Evolutionary conservation across 2,797 vertebrate species (phyloP), one percentile per base, ranked within the genome.

Genomic region (Pipistrellus nathusii): DNA sequence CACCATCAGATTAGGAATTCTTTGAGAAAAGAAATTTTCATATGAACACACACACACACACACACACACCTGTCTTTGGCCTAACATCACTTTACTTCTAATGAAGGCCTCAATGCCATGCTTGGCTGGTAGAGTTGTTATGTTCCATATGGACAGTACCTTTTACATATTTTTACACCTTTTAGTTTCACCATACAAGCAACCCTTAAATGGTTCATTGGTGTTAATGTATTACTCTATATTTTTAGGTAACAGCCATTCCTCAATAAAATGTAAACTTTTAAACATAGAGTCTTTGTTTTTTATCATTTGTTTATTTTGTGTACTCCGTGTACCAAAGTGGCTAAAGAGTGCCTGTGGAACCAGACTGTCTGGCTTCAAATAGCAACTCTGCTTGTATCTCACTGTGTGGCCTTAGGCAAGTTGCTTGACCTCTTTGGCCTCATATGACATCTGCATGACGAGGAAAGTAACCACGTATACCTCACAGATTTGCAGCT

Each of bases 371-470:
- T 81, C 72, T 90, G 84, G 38, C 73, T 88, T 93, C 64, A 15
- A 9, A 14, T 62, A 44, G 76, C 25, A 62, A 23, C 14, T 77
- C 78, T n/a, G 46, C n/a, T 59, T 53, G 6, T 73, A 72, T 30
- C 72, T 66, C 82, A 76, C 46, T 73, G 25, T 59, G 32, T 27
- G 44, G 2, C 30, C 25, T 14, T 20, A 23, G n/a, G n/a, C 25
- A 38, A 76, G 44, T 51, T 71, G 88, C 92, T 94, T 95, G 77
- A 76, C 53, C 35, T 94, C 32, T 95, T 30, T 90, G 51, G 44
- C 35, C 85, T 90, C 32, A 2, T 46, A 21, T 59, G 62, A 41
- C 15, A n/a, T 91, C 18, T 88, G 5, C 57, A 94, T 93, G 88
- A 23, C 64, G 51, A 88, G 64, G 32, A 48, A 85, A 95, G 85